These are phyloP conservation scores for Corticium candelabrum DNA, from an alignment of 37 sponge, comb jelly and placozoan genomes.

Conservation along the genomic window DNA sequence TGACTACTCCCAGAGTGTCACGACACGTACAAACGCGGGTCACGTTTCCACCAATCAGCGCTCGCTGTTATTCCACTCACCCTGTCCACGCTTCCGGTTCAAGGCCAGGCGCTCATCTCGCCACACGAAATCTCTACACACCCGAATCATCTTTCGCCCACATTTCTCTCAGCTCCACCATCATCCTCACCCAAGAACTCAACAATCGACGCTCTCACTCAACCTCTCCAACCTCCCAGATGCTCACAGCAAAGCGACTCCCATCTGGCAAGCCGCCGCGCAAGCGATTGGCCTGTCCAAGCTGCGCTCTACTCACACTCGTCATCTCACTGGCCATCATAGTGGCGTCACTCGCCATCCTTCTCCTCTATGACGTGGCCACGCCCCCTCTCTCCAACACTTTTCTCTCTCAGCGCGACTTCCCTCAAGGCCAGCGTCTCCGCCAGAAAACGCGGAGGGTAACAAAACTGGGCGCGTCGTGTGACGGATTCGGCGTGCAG, in stretches of 20 bases:
- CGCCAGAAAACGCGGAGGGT: neutral
- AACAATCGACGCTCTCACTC: too few relatives aligned
- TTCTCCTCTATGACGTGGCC: neutral
- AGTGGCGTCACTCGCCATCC: neutral
- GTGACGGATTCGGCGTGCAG: slow-evolving; percentile 6
- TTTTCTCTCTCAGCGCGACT: neutral
- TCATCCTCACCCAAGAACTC: too few relatives aligned
- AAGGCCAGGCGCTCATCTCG: too few relatives aligned
- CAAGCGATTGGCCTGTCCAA: neutral
- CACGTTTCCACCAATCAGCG: too few relatives aligned
- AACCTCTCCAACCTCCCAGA: neutral
- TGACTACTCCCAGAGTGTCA: too few relatives aligned
- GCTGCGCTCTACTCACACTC: neutral
- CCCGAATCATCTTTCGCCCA: too few relatives aligned
- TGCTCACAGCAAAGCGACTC: neutral
- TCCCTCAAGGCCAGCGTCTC: neutral
- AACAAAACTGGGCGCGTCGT: neutral
- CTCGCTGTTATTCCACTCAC: too few relatives aligned
- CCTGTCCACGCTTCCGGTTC: too few relatives aligned
- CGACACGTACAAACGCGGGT: too few relatives aligned
- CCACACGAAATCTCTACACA: too few relatives aligned
- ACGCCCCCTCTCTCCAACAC: neutral
- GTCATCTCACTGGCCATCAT: too few relatives aligned
- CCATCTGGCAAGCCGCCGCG: neutral
- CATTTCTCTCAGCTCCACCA: too few relatives aligned